Evolutionary conservation across 2,888 invertebrate genomes (phyloP), one percentile per base, ranked within the genome.

Genomic region (Metallyticus violacea): DNA sequence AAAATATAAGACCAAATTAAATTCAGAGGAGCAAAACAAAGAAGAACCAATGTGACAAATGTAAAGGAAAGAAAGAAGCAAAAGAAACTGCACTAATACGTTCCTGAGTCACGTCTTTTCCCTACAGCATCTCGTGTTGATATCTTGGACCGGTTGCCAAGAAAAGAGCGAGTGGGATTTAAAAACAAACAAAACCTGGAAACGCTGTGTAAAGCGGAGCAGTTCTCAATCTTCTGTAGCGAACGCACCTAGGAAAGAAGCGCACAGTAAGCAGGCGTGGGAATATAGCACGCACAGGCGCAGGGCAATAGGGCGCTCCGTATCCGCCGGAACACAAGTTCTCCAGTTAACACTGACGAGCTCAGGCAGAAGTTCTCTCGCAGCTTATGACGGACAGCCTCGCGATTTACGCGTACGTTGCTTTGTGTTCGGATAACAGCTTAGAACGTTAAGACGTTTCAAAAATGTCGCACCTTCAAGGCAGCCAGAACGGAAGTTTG

Each of bases 271-370:
- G 40, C 40, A 40, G 9, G 40, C 40, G 15, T 2, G 40, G 1
- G 40, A 40, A 40, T 40, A 40, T 40, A 40, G 6, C 40, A 62
- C 40, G 40, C 40, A 62, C 40, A 62, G 40, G 40, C 40, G 40
- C 40, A 62, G 40, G 40, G 15, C 40, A 22, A 62, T 22, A 22
- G 6, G 25, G 28, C 15, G 40, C 40, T 15, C n/a, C 9, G 26
- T 79, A 27, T 15, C 26, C 25, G n/a, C 79, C 25, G 5, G 27
- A 76, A 81, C 85, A 85, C 1, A 40, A 86, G 26, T 22, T 88
- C 25, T 87, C 86, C 9, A 26, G 87, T 15, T 77, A 88, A 77
- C 87, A 87, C 27, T 30, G 82, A 26, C 30, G n/a, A 26, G 79
- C 26, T 26, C 26, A 4, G 79, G 25, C 26, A 27, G 26, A 26